A percentile compares a stretch with the other conserved stretches of the same genome.
phyloP scores from a whole-genome alignment of 2,888 invertebrate genomes.

The Himalopsyche kuldschensis region DNA sequence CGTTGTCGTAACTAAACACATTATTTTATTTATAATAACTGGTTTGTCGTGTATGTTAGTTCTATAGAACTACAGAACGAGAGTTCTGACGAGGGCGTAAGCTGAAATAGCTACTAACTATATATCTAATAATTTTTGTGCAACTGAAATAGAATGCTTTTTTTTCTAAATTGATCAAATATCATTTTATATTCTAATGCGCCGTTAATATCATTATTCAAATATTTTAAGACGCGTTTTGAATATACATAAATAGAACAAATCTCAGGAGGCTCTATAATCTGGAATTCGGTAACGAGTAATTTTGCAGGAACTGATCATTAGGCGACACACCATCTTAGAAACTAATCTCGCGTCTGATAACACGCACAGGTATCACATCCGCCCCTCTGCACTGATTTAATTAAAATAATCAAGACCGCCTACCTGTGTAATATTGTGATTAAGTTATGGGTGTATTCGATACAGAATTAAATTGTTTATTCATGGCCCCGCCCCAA shows the following conservation, averaged over 20 bases:
- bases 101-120: too few relatives aligned
- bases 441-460: slow-evolving; percentile 20
- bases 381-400: slow-evolving; percentile 20
- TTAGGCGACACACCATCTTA: background rate
- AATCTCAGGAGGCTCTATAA: background rate
- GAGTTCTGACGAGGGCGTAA: too few relatives aligned
- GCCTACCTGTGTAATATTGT: slow-evolving; percentile 17
- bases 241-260: background rate
- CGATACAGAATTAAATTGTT: slow-evolving; percentile 21
- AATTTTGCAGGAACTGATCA: background rate
- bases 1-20: too few relatives aligned
- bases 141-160: too few relatives aligned
- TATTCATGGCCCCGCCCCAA: slow-evolving; percentile 8
- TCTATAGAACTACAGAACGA: too few relatives aligned
- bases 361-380: slow-evolving; percentile 9
- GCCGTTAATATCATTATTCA: background rate
- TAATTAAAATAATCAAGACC: slow-evolving; percentile 31
- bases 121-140: too few relatives aligned
- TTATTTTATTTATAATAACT: too few relatives aligned
- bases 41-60: too few relatives aligned
- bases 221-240: background rate
- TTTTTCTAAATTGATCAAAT: too few relatives aligned
- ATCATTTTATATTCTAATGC: too few relatives aligned
- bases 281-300: background rate
- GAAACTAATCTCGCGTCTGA: slow-evolving; percentile 20